Base-by-base conservation (phyloP, 2,797 vertebrate genomes). In the Rhabdomys pumilio region DNA sequence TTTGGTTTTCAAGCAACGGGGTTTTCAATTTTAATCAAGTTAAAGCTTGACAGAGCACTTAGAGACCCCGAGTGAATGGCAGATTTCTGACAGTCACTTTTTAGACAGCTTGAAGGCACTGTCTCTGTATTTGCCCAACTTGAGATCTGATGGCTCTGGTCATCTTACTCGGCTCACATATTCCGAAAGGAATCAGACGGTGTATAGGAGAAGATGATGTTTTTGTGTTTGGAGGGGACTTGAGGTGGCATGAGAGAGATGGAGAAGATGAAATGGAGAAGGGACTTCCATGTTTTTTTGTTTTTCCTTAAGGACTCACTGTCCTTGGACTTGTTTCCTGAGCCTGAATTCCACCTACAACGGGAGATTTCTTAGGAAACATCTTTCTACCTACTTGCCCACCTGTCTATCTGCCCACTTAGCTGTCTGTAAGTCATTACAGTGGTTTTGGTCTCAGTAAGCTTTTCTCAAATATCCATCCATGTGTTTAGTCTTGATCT, bases 11-110 rank as follows among this genome's bases (percentile, higher is more conserved):
- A 97, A 97, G 96, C 88, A 95, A 97, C 90, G 98, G 85, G 98
- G 98, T 93, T 98, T 98, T 97, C 96, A 94, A 98, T 98, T 98
- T 98, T 98, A 98, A 98, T 98, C 98, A 98, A 98, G 97, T 96
- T 98, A 98, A 89, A 95, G 97, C 97, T 96, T 97, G 98, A 98
- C 98, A 98, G 97, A 96, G 96, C 97, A 97, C 94, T 97, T 97
- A 98, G 94, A 96, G 97, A 93, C 97, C 97, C 96, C 22, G 98
- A 98, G 97, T 96, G 95, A 97, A 95, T 97, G 97, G 97, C 97
- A 96, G 95, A 95, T 98, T 98, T 98, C 97, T 97, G 98, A 97
- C 97, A 98, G 97, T 88, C 97, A 94, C 98, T 97, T 97, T 96
- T 98, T 98, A 97, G 72, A 94, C 95, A 95, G 92, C 96, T 94